Conservation (phyloP, 1,140 invertebrate genomes). For the Tyrophagus putrescentiae region DNA sequence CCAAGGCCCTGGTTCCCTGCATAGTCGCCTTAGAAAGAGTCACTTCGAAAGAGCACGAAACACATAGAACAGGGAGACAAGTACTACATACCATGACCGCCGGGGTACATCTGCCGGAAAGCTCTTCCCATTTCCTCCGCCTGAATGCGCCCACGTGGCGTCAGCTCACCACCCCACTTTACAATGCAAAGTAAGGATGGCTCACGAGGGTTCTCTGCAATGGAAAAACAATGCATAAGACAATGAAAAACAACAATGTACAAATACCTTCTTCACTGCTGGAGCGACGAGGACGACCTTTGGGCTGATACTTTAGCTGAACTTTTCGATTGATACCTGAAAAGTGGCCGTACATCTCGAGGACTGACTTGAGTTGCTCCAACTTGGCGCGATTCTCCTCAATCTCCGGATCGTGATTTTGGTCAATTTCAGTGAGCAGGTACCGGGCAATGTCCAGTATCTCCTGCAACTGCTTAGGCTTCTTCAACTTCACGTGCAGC, state of each 20-base stretch:
- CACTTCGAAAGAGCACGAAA: constrained; percentile 20
- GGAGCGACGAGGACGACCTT: constrained; percentile 74
- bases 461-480: constrained; percentile 92
- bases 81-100: constrained; percentile 37
- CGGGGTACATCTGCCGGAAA: constrained; percentile 95
- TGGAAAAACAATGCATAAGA: constrained; percentile 28
- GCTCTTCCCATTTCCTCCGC: constrained; percentile 93
- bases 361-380: constrained; percentile 89
- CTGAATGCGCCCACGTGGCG: constrained; percentile 89
- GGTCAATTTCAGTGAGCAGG: constrained; percentile 70
- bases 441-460: constrained; percentile 84
- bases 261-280: constrained; percentile 79
- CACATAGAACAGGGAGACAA: constrained; percentile 1
- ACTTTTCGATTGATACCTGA: constrained; percentile 99
- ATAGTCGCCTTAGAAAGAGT: constrained; percentile 51
- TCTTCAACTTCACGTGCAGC: constrained; percentile 94
- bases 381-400: constrained; percentile 91
- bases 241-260: background rate
- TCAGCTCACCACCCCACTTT: constrained; percentile 98
- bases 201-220: constrained; percentile 57
- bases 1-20: constrained; percentile 78
- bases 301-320: constrained; percentile 97
- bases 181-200: constrained; percentile 84
- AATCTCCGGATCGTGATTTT: constrained; percentile 68
- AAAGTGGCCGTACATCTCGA: constrained; percentile 99